A percentile compares a stretch with the other conserved stretches of the same genome.
Evolutionary conservation across 2,113 vertebrate genomes (phyloP).

Genomic region (Vimba vimba): DNA sequence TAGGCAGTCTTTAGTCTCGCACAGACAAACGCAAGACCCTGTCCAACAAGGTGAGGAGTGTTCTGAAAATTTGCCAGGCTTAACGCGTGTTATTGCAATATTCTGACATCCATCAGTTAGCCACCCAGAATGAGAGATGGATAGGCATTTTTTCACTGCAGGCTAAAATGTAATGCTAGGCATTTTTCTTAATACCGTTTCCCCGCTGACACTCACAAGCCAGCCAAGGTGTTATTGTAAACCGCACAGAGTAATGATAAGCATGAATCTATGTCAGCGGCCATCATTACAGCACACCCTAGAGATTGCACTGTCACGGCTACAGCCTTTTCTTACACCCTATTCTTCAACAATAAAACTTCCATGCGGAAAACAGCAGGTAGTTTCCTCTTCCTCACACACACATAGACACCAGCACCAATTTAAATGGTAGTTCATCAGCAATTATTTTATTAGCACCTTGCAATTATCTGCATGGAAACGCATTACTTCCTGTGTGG

Average conservation of each 20-base stretch:
- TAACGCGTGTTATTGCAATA: not conserved
- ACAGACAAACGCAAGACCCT: not conserved
- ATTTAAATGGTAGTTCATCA: conserved; percentile 61
- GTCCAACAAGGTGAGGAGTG: not conserved
- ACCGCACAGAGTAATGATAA: conserved; percentile 54
- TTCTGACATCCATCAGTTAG: conserved; percentile 25
- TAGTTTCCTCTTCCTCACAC: not conserved
- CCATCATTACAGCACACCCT: conserved; percentile 18
- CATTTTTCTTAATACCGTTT: conserved; percentile 51
- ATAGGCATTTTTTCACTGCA: conserved; percentile 34
- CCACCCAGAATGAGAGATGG: conserved; percentile 25
- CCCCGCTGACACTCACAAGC: conserved; percentile 39
- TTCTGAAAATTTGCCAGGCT: not conserved
- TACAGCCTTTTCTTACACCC: not conserved
- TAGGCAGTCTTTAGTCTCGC: not conserved
- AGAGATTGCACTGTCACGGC: conserved; percentile 9
- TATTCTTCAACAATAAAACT: not conserved
- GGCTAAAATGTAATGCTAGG: conserved; percentile 44
- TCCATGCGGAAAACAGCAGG: conserved; percentile 1
- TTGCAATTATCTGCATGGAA: conserved; percentile 55
- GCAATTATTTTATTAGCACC: conserved; percentile 60
- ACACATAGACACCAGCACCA: conserved; percentile 33
- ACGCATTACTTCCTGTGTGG: conserved; percentile 52
- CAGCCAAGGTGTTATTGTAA: conserved; percentile 25
- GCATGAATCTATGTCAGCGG: conserved; percentile 56